Percentiles rank a stretch among this genome's conserved stretches.
phyloP scores from a whole-genome alignment of 2,888 invertebrate species.

The Zaprionus obscuricornis region DNA sequence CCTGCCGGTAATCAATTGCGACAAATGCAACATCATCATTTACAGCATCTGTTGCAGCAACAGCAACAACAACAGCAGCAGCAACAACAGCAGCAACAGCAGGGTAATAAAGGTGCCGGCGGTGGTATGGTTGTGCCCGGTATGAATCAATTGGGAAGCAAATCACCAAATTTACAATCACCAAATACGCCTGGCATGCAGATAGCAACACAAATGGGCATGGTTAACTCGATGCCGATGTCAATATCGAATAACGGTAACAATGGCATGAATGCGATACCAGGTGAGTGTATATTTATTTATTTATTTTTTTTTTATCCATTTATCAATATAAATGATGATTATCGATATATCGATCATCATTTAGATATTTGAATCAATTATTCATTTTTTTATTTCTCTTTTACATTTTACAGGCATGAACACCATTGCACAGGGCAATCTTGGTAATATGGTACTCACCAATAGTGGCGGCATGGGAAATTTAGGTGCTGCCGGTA shows the following conservation, averaged over 20 bases:
- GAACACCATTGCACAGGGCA: conserved; percentile 86
- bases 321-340: too few species aligned
- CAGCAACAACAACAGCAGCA: conserved; percentile 80
- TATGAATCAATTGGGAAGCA: conserved; percentile 90
- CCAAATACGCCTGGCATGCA: conserved; percentile 92
- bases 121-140: conserved; percentile 84
- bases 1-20: too few species aligned
- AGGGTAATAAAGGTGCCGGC: conserved; percentile 77
- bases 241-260: conserved; percentile 90
- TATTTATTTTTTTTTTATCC: too few species aligned
- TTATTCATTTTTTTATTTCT: conserved; percentile 8
- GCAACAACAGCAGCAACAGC: conserved; percentile 83
- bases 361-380: background rate
- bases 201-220: conserved; percentile 87
- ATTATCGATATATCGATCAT: too few species aligned
- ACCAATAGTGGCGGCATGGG: conserved; percentile 89
- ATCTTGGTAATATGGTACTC: conserved; percentile 90
- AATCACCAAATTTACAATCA: conserved; percentile 93
- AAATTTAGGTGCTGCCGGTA: conserved; percentile 84
- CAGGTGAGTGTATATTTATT: conserved; percentile 84
- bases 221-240: conserved; percentile 88
- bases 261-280: conserved; percentile 89
- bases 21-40: conserved; percentile 85
- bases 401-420: conserved; percentile 84
- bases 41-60: conserved; percentile 89